Base-by-base conservation (phyloP, 1,140 invertebrate species). In the Drepana arcuata region DNA sequence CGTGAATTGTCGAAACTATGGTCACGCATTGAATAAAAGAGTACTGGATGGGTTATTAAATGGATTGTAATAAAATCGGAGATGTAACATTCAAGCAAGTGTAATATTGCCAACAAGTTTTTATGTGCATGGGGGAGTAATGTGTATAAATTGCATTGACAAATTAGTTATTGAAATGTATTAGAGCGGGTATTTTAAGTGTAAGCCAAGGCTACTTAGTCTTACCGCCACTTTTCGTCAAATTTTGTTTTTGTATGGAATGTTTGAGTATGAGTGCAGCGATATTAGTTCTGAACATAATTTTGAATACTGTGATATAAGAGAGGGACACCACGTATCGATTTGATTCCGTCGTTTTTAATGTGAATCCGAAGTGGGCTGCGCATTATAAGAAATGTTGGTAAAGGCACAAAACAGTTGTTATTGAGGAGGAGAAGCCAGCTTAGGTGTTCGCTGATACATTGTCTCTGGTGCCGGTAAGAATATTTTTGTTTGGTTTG, bases 301-400 rank as follows among this genome's bases (percentile, higher is more conserved):
- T 67, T 72, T 71, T 57, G 50, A 54, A 70, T 67, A 66, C 73
- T 81, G 77, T 81, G 77, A 81, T 81, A 80, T 64, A 62, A 62
- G 61, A 65, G 50, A 60, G 55, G 64, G 60, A 64, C 61, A 62
- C 56, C 53, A 64, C 56, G 51, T 42, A 36, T 43, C 34, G 24
- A 34, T 46, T 40, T 38, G 38, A 53, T 49, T 59, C 47, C 41
- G 25, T 38, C 26, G n/a, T n/a, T n/a, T n/a, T n/a, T n/a, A n/a
- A 38, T 44, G 10, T 33, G 37, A 36, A 35, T 31, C 23, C 38
- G 44, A 27, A 47, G 37, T 51, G 41, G 46, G 46, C 37, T 48
- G 50, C 56, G 41, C 48, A 41, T 48, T 45, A 30, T 50, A 55
- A 54, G 45, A 51, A 62, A 57, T 48, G 58, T 64, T 50, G 66